Percentiles rank a stretch among this genome's conserved stretches.
phyloP scores from a whole-genome alignment of 2,113 vertebrate genomes.

The Chaetorhynchus papuensis region DNA sequence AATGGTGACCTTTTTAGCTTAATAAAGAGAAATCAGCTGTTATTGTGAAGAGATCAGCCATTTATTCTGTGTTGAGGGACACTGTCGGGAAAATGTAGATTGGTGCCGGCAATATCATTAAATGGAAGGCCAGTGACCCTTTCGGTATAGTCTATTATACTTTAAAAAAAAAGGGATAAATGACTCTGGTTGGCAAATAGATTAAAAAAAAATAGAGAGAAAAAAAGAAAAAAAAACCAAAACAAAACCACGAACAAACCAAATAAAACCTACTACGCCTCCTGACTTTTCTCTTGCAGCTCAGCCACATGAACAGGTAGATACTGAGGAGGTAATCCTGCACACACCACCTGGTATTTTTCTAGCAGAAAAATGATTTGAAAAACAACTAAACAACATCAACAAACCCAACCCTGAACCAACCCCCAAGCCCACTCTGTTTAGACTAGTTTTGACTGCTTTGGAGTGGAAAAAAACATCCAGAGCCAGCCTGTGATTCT shows the following conservation, averaged over 20 bases:
- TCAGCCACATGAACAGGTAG: conserved; percentile 4
- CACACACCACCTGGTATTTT: conserved; percentile 22
- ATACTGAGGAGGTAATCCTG: neutral
- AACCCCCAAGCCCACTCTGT: neutral
- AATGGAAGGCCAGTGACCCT: conserved; percentile 79
- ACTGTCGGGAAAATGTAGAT: conserved; percentile 77
- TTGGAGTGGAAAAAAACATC: neutral
- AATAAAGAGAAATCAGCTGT: conserved; percentile 96
- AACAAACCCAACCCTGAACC: neutral
- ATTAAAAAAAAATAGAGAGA: conserved; percentile 3
- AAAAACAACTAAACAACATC: neutral
- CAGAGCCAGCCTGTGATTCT: neutral
- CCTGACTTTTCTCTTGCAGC: neutral
- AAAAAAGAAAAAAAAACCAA: rapidly evolving
- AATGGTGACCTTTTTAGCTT: conserved; percentile 98
- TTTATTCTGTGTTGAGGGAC: conserved; percentile 80
- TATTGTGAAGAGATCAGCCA: conserved; percentile 81
- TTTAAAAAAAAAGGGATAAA: conserved; percentile 85
- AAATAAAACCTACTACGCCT: neutral
- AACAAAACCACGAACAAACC: neutral
- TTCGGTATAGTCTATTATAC: conserved; percentile 77
- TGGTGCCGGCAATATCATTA: conserved; percentile 81
- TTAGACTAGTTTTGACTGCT: neutral
- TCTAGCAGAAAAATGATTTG: neutral
- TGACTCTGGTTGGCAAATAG: conserved; percentile 76